A percentile compares a stretch with the other conserved stretches of the same genome.
Evolutionary conservation across 2,888 invertebrate species (phyloP).

Genomic region (Emmelina monodactyla): DNA sequence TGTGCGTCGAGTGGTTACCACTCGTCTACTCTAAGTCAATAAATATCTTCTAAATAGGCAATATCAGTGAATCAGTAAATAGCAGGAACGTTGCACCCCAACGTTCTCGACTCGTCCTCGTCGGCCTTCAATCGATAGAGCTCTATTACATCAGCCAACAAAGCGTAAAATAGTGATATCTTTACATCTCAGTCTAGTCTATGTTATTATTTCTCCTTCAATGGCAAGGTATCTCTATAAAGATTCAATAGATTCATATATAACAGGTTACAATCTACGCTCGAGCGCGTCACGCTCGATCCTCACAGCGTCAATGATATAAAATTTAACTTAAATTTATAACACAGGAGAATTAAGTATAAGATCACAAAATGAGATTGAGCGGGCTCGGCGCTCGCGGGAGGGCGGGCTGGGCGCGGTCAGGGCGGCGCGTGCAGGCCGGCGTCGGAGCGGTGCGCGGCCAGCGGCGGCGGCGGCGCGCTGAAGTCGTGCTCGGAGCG

Average conservation of each 20-base stretch:
- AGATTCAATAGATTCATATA: constrained; percentile 64
- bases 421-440: constrained; percentile 83
- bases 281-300: constrained; percentile 57
- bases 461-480: constrained; percentile 64
- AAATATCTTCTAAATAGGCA: constrained; percentile 36
- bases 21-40: constrained; percentile 13
- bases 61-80: background rate
- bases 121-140: constrained; percentile 51
- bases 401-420: constrained; percentile 50
- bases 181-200: constrained; percentile 66
- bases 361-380: constrained; percentile 68
- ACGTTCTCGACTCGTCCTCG: constrained; percentile 25
- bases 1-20: constrained; percentile 42
- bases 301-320: constrained; percentile 66
- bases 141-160: constrained; percentile 59
- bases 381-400: constrained; percentile 47
- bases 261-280: constrained; percentile 62
- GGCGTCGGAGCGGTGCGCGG: constrained; percentile 80
- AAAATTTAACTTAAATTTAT: constrained; percentile 66
- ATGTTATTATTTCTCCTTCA: constrained; percentile 59
- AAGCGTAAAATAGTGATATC: constrained; percentile 66
- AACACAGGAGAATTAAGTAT: constrained; percentile 68
- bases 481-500: constrained; percentile 87
- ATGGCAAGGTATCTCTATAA: constrained; percentile 66
- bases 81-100: background rate